phyloP scores from a whole-genome alignment of 2,113 vertebrate genomes.

The Atherinomorus stipes region DNA sequence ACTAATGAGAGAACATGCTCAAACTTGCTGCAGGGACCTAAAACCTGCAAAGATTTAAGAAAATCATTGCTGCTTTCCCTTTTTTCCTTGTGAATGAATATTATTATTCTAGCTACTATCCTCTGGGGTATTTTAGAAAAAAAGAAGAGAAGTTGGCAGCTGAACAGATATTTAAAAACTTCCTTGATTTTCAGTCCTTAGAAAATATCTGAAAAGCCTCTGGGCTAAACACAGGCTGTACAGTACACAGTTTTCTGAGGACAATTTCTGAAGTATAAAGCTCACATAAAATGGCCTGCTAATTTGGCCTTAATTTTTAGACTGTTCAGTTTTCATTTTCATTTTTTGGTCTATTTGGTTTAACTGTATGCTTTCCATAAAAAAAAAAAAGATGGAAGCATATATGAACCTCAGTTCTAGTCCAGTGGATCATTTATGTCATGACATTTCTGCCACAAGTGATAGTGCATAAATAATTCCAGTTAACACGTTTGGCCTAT shows the following conservation, averaged over 20 bases:
- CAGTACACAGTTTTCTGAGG: not conserved
- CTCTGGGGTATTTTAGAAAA: not conserved
- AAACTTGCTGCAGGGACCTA: constrained; percentile 13
- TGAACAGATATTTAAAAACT: not conserved
- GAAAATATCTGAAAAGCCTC: not conserved
- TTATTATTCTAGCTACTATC: not conserved
- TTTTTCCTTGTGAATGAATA: not conserved
- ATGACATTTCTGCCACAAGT: too few species aligned
- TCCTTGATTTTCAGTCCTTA: not conserved
- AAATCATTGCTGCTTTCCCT: not conserved
- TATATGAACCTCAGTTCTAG: too few species aligned
- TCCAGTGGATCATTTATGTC: too few species aligned
- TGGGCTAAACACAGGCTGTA: not conserved
- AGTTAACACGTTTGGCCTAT: too few species aligned
- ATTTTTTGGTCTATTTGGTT: not conserved
- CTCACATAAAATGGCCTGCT: not conserved
- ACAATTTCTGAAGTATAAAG: not conserved
- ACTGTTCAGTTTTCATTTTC: too few species aligned
- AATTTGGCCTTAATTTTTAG: not conserved
- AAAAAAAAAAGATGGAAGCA: too few species aligned
- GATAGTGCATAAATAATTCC: too few species aligned
- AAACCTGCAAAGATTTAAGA: not conserved
- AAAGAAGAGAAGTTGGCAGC: not conserved
- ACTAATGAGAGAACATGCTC: constrained; percentile 43
- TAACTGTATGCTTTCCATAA: not conserved